These are phyloP conservation scores for Palloptera scutellata DNA, from an alignment of 2,888 invertebrate species.

Conservation along the genomic window DNA sequence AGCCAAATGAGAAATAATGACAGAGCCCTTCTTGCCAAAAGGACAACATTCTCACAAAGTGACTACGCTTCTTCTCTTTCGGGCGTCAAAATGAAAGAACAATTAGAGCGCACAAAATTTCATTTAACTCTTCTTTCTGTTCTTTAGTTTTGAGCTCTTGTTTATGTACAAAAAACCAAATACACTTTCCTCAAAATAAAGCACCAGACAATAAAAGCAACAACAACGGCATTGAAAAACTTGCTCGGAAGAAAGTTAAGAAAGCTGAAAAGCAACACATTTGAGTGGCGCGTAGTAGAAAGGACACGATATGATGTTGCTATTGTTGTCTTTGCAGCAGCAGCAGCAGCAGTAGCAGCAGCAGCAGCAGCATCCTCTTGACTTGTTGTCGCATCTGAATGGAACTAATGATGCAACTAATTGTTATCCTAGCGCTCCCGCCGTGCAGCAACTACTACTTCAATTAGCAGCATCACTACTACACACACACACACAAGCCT, in stretches of 20 bases:
- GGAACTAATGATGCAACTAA: constrained; percentile 44
- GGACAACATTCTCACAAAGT: constrained; percentile 22
- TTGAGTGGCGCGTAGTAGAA: neutral
- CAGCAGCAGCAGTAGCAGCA: constrained; percentile 19
- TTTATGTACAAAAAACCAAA: neutral
- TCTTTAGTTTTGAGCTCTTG: constrained; percentile 1
- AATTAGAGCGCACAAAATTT: constrained; percentile 28
- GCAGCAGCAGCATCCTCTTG: constrained; percentile 13
- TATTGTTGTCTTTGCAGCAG: constrained; percentile 11
- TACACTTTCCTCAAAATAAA: neutral
- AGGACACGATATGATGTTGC: constrained; percentile 17
- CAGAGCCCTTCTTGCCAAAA: constrained; percentile 16
- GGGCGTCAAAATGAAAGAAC: constrained; percentile 20
- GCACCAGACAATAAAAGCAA: neutral
- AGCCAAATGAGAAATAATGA: no score
- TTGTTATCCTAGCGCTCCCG: constrained; percentile 36
- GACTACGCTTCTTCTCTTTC: constrained; percentile 2
- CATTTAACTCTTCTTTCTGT: constrained; percentile 21
- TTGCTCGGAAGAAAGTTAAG: constrained; percentile 3
- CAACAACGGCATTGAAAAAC: constrained; percentile 9
- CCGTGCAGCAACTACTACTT: constrained; percentile 28
- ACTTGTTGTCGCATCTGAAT: constrained; percentile 33
- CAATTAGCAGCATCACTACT: constrained; percentile 16
- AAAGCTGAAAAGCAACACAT: neutral
- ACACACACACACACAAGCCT: neutral